Evolutionary conservation across 2,113 vertebrate genomes (phyloP), one percentile per base, ranked within the genome.

Genomic region (Pseudorasbora parva): DNA sequence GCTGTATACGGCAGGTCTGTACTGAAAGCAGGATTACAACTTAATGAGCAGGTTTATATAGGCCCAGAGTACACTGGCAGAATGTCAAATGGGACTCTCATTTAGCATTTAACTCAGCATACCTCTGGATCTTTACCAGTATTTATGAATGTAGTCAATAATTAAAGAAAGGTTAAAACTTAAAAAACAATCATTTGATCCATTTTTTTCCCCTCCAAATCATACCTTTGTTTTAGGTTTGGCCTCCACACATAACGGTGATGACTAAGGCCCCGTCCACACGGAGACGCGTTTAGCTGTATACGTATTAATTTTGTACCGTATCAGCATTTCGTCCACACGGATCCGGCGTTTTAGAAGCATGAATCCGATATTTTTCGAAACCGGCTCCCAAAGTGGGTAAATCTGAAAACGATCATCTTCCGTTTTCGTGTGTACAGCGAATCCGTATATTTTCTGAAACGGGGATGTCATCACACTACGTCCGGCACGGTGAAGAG

Each of bases 1-100:
- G 74, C 83, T 86, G 64, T 45, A 76, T 76, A 66, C 74, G 79
- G 45, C 27, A 23, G 21, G 68, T 51, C 57, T 73, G 59, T 27
- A 74, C 11, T 82, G 47, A 60, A 84, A 45, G 69, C 12, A 64
- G 57, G 49, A 49, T 69, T 79, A 59, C 64, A 45, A 12, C 51
- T 64, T 68, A 64, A 78, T 73, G 19, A 37, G 56, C 74, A 17
- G 49, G 45, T 79, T 45, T 76, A 64, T 54, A 59, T 27, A 19
- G 56, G 37, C 12, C 43, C 15, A 4, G 10, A 49, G 30, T 10
- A 37, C 21, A 75, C 84, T 60, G 76, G 59, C 82, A 74, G 21
- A 75, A 45, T 69, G 47, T 84, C 71, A 49, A 81, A 51, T 23
- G 30, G 64, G 23, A 23, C 43, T 73, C 54, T 14, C 37, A 56